Base-by-base conservation (phyloP, 2,888 invertebrate species). In the Plemyria rubiginata region DNA sequence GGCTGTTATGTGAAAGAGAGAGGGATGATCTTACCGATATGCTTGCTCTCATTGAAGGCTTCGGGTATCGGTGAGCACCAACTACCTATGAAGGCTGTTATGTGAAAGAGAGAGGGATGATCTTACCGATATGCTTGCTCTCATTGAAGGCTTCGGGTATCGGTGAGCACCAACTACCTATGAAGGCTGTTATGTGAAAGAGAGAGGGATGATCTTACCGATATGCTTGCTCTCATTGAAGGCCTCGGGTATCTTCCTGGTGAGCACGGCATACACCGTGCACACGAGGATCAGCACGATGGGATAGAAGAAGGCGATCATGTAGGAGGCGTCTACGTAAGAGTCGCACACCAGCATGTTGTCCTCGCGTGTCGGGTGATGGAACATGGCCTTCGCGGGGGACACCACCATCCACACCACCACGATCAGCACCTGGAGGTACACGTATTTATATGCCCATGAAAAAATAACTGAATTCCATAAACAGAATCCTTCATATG, bases 211-310 rank as follows among this genome's bases (percentile, higher is more conserved):
- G 11, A 38, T 9, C 94, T 94, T 76, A 95, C 99, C 99, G 76
- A 98, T 98, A 90, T 98, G 98, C 90, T 98, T 98, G 77, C 98
- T 98, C 91, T 99, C 99, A 88, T 99, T 99, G 88, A 99, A 99
- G 45, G 99, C 99, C 86, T 99, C 99, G 0, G 99, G 99, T 67
- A 99, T 97, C 93, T 99, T 99, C 71, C 99, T 94, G 0, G 98
- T 99, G 51, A 98, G 95, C 0, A 99, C 96, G 0, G 99, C 99
- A 82, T 99, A 99, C 12, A 99, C 95, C 0, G 99, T 99, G 87
- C 99, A 99, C 63, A 98, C 94, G 13, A 98, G 94, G 76, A 98
- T 98, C 54, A 98, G 94, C 66, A 98, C 93, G 76, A 98, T 98
- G 15, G 98, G 98, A 90, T 98, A 98, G 76, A 96, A 96, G 90